These are phyloP conservation scores for Urophycis tenuis DNA, from an alignment of 2,797 vertebrate genomes.

Conservation along the genomic window DNA sequence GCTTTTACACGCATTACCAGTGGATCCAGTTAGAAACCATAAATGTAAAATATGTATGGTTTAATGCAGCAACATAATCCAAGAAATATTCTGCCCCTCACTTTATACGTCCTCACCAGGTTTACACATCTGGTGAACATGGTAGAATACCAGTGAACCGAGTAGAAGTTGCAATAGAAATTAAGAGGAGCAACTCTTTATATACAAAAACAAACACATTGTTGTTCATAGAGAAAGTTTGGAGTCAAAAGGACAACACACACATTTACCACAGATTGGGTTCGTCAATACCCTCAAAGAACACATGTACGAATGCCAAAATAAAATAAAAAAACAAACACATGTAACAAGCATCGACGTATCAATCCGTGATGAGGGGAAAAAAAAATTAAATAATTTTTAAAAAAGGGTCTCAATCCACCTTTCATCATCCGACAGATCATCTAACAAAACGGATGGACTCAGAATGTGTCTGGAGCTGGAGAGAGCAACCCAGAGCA, in stretches of 20 bases:
- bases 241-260: slow-evolving; percentile 13
- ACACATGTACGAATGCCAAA: not conserved
- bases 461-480: not conserved
- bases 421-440: not conserved
- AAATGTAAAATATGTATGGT: slow-evolving; percentile 13
- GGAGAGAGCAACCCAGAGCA: not conserved
- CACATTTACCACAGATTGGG: slow-evolving; percentile 35
- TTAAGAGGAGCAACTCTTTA: slow-evolving; percentile 9
- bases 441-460: not conserved
- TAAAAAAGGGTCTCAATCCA: too few species aligned
- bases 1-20: not conserved
- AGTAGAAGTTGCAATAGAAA: slow-evolving; percentile 10
- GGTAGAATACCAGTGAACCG: slow-evolving; percentile 11
- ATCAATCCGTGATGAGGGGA: slow-evolving; percentile 21
- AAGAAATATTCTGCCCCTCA: slow-evolving; percentile 5
- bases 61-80: slow-evolving; percentile 8
- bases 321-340: slow-evolving; percentile 3
- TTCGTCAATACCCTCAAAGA: not conserved
- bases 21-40: not conserved
- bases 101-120: not conserved
- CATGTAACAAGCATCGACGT: slow-evolving; percentile 14
- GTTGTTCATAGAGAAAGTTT: slow-evolving; percentile 25
- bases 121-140: not conserved
- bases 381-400: slow-evolving; percentile 47
- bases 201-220: slow-evolving; percentile 25